Evolutionary conservation across 2,113 vertebrate species (phyloP).

Genomic region (Myiopsitta monachus): DNA sequence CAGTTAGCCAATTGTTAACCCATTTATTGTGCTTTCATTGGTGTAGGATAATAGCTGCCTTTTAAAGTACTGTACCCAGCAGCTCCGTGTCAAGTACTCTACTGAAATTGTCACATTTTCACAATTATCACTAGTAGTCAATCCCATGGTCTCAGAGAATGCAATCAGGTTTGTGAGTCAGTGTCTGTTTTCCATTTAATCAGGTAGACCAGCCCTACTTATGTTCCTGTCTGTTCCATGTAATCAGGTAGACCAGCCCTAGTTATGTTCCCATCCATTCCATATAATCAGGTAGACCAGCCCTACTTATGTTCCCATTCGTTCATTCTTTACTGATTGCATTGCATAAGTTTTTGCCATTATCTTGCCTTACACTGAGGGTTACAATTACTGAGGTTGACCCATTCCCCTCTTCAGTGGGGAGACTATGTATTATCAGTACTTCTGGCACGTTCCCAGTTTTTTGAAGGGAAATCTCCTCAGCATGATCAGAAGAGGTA

Average conservation of each 20-base stretch:
- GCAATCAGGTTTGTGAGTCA: background rate
- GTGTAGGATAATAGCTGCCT: background rate
- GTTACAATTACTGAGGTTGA: background rate
- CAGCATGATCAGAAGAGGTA: background rate
- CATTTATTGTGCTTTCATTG: background rate
- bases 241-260: background rate
- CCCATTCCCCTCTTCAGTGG: background rate
- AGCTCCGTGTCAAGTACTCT: background rate
- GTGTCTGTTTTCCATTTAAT: background rate
- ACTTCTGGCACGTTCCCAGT: background rate
- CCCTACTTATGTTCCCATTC: background rate
- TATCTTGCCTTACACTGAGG: background rate
- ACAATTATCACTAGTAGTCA: background rate
- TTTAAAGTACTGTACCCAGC: background rate
- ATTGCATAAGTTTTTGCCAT: background rate
- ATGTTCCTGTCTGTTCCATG: background rate
- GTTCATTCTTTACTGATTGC: background rate
- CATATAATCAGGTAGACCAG: too few relatives aligned
- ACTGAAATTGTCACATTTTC: background rate
- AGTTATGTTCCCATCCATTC: background rate
- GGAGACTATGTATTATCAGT: background rate
- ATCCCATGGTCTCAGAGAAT: background rate
- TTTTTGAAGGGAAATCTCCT: background rate
- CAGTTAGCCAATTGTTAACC: background rate
- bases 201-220: background rate